Evolutionary conservation across 1,140 invertebrate genomes (phyloP), one percentile per base, ranked within the genome.

Genomic region (Aphaenogaster floridana): DNA sequence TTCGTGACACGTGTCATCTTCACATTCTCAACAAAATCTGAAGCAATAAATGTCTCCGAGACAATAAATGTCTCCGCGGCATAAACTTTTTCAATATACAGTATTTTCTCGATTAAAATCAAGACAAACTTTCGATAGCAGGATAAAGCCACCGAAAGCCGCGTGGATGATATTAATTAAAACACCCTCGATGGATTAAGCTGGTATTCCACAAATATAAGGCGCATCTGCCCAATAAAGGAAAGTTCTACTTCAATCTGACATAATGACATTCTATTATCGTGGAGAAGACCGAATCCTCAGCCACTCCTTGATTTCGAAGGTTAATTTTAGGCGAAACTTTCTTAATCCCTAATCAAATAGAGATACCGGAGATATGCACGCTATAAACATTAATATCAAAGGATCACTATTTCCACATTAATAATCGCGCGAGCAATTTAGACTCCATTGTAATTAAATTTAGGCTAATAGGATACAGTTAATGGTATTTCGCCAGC

Each of bases 261-360:
- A 36, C 21, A 9, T 71, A 81, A 71, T 36, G 54, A 42, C 39
- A 15, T 42, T 84, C 34, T 83, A 69, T 68, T 74, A 74, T 61
- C 42, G 45, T 7, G n/a, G 17, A 84, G 7, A 45, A 84, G n/a
- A 39, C 28, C 7, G 0, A 72, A 71, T 71, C 64, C 7, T 71
- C 15, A 59, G 39, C 28, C 68, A 74, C 39, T 57, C 64, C 50
- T 71, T 69, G n/a, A 54, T 80, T 71, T 45, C 36, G 2, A n/a
- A 13, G 15, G 21, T 57, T 61, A 57, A 71, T 81, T 54, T 81
- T 28, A 57, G 50, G 39, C 5, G 9, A 59, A 57, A 13, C 17
- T 42, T 84, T 36, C 42, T n/a, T 21, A 3, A 52, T 50, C 28
- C 15, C 7, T 36, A 1, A 5, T 48, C 39, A 63, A 81, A 28